Percentiles rank a stretch among this genome's conserved stretches.
These are phyloP conservation scores for Agrenia bidenticulata DNA, from an alignment of 2,888 invertebrate species.

Conservation along the genomic window DNA sequence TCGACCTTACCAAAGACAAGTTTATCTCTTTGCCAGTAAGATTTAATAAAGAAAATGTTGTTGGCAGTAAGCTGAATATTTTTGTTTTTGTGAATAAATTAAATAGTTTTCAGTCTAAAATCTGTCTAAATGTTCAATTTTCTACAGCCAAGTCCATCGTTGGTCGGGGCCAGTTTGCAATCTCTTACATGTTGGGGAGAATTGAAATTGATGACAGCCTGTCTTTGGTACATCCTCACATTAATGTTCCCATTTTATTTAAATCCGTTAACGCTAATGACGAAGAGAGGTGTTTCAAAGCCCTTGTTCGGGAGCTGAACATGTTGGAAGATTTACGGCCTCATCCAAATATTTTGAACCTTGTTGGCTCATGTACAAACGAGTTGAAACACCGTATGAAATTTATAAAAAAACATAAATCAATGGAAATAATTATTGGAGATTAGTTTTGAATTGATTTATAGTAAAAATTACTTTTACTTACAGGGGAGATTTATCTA, in stretches of 20 bases:
- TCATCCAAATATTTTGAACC: background rate
- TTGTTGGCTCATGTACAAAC: slow-evolving; percentile 2
- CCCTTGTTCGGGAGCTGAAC: slow-evolving; percentile 1
- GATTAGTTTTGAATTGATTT: too few relatives aligned
- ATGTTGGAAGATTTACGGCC: background rate
- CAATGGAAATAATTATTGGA: too few relatives aligned
- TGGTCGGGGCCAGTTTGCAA: slow-evolving; percentile 12
- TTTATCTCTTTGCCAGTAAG: background rate
- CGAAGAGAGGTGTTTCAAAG: slow-evolving; percentile 3
- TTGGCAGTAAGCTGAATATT: slow-evolving; percentile 5
- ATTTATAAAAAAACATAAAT: too few relatives aligned
- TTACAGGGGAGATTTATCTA: background rate
- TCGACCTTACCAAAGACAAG: background rate
- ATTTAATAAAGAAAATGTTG: slow-evolving; percentile 16
- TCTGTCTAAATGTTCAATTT: too few relatives aligned
- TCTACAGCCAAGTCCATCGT: slow-evolving; percentile 8
- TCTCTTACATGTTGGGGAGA: slow-evolving; percentile 8
- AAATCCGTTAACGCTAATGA: slow-evolving; percentile 11
- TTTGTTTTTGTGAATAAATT: background rate
- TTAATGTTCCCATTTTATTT: background rate
- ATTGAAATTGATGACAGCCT: background rate
- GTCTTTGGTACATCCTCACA: background rate
- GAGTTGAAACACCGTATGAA: background rate
- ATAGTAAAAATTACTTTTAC: background rate
- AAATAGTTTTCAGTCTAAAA: too few relatives aligned